Evolutionary conservation across 1,140 invertebrate species (phyloP), one percentile per base, ranked within the genome.

Genomic region (Galendromus occidentalis): DNA sequence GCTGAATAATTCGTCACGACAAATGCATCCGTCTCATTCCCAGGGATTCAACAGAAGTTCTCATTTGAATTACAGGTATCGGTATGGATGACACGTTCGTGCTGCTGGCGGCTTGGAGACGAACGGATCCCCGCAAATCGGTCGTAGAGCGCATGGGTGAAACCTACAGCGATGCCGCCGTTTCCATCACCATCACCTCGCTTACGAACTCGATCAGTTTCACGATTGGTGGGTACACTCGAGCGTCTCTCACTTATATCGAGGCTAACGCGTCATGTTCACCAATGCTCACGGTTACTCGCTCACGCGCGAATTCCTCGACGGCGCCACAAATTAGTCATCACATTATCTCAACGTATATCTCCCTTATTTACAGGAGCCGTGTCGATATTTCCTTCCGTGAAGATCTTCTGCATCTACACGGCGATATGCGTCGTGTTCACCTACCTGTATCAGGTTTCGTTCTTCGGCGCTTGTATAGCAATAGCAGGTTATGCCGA

Each of bases 371-470:
- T 25, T 59, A 4, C 51, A 59, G 51, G 94, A 20, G 88, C 93
- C 68, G 85, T 91, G 69, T 93, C 89, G 44, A 88, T 91, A 1
- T 97, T 96, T 72, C 91, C 90, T 22, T 89, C 87, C 7, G 89
- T 69, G 68, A 65, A 42, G 73, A 95, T 96, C 70, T 98, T 98
- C 77, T 97, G 91, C 77, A 86, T 92, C 70, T 97, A 96, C 75
- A 91, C 89, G 1, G 90, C 91, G 72, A 83, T 89, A 41, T 90
- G 92, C 0, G 88, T 96, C 1, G 80, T 86, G 44, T 88, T 95
- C 70, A 93, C 91, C 1, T 97, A 95, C 76, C 71, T 95, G 1
- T 96, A 91, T 82, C 91, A 97, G 75, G 77, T 95, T 64, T 93
- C 90, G 6, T 91, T 97, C 80, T 96, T 96, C 75, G 84, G 87